Conservation (phyloP, 2,888 invertebrate species). For the Elgonia sp. region DNA sequence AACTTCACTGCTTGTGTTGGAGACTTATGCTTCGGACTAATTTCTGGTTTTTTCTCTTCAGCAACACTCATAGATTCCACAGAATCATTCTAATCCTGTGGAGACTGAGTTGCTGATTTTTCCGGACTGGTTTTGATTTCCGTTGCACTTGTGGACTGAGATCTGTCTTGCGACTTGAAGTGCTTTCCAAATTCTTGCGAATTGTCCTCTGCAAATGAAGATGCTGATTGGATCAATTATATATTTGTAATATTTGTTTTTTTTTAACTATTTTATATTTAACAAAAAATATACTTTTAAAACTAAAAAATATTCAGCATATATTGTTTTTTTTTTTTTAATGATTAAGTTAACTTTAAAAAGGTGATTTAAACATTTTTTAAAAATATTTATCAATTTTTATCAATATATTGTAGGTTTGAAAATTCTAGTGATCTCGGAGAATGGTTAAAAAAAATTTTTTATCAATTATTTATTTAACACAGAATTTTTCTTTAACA, state of each 20-base stretch:
- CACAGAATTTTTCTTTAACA: too few relatives aligned
- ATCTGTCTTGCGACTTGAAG: constrained; percentile 82
- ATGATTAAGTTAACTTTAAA: too few relatives aligned
- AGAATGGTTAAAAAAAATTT: too few relatives aligned
- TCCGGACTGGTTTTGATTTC: constrained; percentile 31
- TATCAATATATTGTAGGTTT: too few relatives aligned
- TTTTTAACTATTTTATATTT: neutral
- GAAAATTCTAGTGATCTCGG: too few relatives aligned
- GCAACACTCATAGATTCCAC: neutral
- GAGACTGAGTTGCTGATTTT: neutral
- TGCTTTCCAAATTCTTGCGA: constrained; percentile 85
- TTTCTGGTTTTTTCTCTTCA: constrained; percentile 7
- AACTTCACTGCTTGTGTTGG: constrained; percentile 72
- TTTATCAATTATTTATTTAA: too few relatives aligned
- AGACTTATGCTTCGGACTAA: neutral
- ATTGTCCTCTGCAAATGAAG: constrained; percentile 80
- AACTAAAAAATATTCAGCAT: too few relatives aligned
- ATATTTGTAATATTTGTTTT: too few relatives aligned
- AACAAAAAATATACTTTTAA: neutral
- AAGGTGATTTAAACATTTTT: too few relatives aligned
- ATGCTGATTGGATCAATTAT: neutral
- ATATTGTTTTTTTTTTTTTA: too few relatives aligned
- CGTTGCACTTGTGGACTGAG: constrained; percentile 49
- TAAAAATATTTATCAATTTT: too few relatives aligned
- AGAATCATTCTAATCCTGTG: too few relatives aligned